These are phyloP conservation scores for Hydra vulgaris DNA, from an alignment of 30 jellyfish, hydroid and myxozoan species.

Conservation along the genomic window DNA sequence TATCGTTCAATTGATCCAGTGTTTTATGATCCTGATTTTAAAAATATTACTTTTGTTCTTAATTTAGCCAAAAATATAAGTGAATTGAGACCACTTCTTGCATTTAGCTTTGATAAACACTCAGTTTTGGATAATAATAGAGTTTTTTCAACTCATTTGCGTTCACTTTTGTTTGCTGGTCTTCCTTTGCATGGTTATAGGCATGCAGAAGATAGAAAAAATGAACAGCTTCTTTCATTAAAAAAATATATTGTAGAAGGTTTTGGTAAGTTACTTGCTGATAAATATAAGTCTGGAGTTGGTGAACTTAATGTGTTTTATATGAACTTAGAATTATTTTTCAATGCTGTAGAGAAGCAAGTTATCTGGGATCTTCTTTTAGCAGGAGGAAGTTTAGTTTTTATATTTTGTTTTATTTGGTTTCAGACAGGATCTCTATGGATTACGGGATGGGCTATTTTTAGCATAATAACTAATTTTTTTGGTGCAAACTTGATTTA, in stretches of 20 bases:
- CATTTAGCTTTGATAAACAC: slow-evolving; percentile 60
- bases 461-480: slow-evolving; percentile 72
- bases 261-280: slow-evolving; percentile 41
- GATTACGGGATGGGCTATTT: slow-evolving; percentile 92
- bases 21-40: slow-evolving; percentile 55
- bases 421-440: slow-evolving; percentile 87
- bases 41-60: slow-evolving; percentile 25
- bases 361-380: slow-evolving; percentile 69
- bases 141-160: slow-evolving; percentile 42
- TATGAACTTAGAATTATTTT: slow-evolving; percentile 55
- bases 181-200: slow-evolving; percentile 68
- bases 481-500: slow-evolving; percentile 88
- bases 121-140: slow-evolving; percentile 15
- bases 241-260: slow-evolving; percentile 40
- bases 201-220: slow-evolving; percentile 64
- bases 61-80: slow-evolving; percentile 50
- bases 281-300: slow-evolving; percentile 46
- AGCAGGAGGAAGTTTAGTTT: slow-evolving; percentile 88
- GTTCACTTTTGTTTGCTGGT: slow-evolving; percentile 72
- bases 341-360: slow-evolving; percentile 78
- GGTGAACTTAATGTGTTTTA: slow-evolving; percentile 59
- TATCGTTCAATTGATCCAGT: slow-evolving; percentile 21
- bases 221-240: slow-evolving; percentile 36
- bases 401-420: slow-evolving; percentile 83
- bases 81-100: slow-evolving; percentile 44